Conservation (phyloP, 2,113 vertebrate genomes). For the Columbina picui region DNA sequence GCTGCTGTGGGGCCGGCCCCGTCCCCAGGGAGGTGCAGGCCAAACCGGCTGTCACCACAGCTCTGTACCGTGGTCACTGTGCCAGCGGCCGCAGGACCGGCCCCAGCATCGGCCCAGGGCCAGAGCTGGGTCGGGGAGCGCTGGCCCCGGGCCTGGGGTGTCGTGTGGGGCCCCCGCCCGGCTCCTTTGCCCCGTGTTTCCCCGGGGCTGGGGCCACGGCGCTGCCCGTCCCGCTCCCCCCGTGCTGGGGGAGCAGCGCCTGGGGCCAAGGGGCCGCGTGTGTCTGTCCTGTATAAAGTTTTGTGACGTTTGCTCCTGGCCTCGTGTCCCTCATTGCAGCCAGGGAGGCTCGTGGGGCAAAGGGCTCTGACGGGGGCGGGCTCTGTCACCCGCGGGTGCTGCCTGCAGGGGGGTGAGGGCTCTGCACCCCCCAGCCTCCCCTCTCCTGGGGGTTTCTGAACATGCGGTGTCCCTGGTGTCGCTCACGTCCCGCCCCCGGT, state of each 20-base stretch:
- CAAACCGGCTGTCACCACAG: neutral
- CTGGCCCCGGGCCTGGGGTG: neutral
- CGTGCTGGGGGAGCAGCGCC: accelerated
- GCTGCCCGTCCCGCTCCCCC: accelerated
- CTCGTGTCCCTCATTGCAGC: accelerated
- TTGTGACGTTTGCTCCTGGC: conserved; percentile 22
- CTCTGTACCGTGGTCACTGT: accelerated
- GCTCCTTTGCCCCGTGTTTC: neutral
- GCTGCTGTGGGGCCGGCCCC: neutral
- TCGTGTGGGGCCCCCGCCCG: neutral
- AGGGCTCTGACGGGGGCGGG: accelerated
- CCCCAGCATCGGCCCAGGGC: neutral
- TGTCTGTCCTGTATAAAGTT: conserved; percentile 56
- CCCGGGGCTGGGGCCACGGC: accelerated
- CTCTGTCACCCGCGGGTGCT: accelerated
- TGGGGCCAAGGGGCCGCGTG: neutral
- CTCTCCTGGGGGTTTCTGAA: neutral
- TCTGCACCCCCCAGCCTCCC: neutral
- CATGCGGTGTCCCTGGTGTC: neutral
- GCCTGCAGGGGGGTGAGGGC: accelerated
- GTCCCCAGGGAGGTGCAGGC: neutral
- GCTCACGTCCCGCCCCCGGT: neutral
- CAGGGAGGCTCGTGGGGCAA: accelerated
- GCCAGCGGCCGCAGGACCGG: neutral
- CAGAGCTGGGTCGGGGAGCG: neutral